Percentiles rank a stretch among this genome's conserved stretches.
phyloP scores from a whole-genome alignment of 2,113 vertebrate genomes.

The Glaucidium brasilianum region DNA sequence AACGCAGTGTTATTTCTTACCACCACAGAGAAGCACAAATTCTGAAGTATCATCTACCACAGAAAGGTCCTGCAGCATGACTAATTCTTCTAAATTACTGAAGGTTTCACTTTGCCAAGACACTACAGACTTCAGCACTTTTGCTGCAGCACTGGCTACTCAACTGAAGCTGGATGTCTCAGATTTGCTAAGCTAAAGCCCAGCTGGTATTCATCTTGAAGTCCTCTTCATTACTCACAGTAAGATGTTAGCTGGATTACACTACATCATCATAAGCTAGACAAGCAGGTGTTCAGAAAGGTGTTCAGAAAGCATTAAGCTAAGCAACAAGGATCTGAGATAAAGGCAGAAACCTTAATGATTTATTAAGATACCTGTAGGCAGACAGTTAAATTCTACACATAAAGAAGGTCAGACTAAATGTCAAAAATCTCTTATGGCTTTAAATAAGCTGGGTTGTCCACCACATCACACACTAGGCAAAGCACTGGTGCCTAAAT shows the following conservation, averaged over 20 bases:
- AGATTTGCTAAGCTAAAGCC: neutral
- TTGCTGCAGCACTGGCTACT: neutral
- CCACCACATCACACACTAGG: neutral
- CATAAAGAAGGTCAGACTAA: neutral
- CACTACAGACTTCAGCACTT: neutral
- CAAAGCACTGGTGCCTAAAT: neutral
- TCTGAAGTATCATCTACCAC: neutral
- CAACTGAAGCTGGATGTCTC: neutral
- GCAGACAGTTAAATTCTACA: neutral
- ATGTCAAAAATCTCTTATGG: neutral
- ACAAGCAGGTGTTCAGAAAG: neutral
- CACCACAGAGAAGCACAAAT: neutral
- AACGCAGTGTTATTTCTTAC: neutral
- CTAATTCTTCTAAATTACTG: neutral
- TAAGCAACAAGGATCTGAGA: neutral
- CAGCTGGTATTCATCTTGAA: neutral
- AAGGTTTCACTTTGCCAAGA: neutral
- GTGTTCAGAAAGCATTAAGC: neutral
- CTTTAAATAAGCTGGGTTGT: neutral
- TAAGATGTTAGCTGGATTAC: neutral
- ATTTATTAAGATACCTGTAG: neutral
- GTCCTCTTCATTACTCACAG: neutral
- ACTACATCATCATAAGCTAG: neutral
- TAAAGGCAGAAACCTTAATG: neutral
- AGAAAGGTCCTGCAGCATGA: neutral